Base-by-base conservation (phyloP, 2,113 vertebrate species). In the Nibea albiflora region DNA sequence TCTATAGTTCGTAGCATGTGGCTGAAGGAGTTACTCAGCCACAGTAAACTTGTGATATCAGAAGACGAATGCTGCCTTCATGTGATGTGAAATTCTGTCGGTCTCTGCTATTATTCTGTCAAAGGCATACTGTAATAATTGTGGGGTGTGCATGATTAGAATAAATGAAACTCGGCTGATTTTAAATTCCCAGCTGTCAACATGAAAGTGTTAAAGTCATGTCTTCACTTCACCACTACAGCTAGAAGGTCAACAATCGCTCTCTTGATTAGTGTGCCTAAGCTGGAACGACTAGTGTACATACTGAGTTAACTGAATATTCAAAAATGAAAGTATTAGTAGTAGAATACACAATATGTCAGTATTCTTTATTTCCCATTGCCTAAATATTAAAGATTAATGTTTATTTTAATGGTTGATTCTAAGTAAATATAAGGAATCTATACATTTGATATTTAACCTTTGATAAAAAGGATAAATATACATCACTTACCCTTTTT, bases 11-110 rank as follows among this genome's bases (percentile, higher is more conserved):
- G 22, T 44, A 44, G 44, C 69, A 10, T n/a, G 14, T 19, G 28
- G 35, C 1, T 62, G 24, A 61, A 56, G 35, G 47, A n/a, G 20
- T 57, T 42, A 64, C 58, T 28, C 8, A 54, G 22, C 76, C 46
- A 22, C 54, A 68, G 24, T 70, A 72, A 84, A 57, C 20, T 8
- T 26, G 46, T 10, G 39, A 12, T 75, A 75, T 54, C 14, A 53
- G 28, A 39, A 6, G 26, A 53, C 44, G 14, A 53, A 26, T 14
- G 7, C 26, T 16, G 11, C 16, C 5, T 46, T 71, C 16, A 52
- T 44, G 14, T 54, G n/a, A 52, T 39, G 16, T 58, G 28, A 74
- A 78, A 78, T 58, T 26, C 74, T 58, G 16, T 69, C 26, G 19
- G 12, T 64, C 31, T 65, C 17, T 76, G 19, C 44, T 56, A 52